Percentiles rank a stretch among this genome's conserved stretches.
These are phyloP conservation scores for Labeo calbasu DNA, from an alignment of 2,797 vertebrate species.

Conservation along the genomic window DNA sequence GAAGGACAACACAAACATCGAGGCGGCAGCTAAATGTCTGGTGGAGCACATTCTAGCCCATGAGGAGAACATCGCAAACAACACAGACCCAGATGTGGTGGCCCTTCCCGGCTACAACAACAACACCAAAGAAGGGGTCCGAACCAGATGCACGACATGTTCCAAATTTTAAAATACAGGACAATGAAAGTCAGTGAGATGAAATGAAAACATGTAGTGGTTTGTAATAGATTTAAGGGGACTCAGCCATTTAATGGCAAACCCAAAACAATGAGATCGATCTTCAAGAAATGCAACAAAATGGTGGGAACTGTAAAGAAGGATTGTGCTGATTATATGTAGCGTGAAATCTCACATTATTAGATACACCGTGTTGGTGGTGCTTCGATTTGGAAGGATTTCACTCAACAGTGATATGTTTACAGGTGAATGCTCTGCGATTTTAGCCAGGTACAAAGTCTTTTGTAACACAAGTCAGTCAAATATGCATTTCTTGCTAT, in stretches of 20 bases:
- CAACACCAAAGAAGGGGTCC: constrained; percentile 63
- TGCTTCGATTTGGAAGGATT: not conserved
- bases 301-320: constrained; percentile 5
- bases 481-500: not conserved
- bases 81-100: constrained; percentile 69
- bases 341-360: constrained; percentile 23
- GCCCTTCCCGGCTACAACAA: constrained; percentile 70
- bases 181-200: not conserved
- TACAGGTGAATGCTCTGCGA: not conserved
- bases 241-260: not conserved
- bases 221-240: constrained; percentile 1
- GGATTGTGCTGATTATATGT: constrained; percentile 19
- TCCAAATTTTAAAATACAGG: constrained; percentile 63
- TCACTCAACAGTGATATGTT: constrained; percentile 3
- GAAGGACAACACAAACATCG: constrained; percentile 82
- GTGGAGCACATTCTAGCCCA: constrained; percentile 80
- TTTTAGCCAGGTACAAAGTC: constrained; percentile 1
- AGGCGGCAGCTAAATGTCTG: constrained; percentile 75
- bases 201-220: not conserved
- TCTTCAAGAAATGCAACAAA: constrained; percentile 12
- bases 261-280: constrained; percentile 2
- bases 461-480: not conserved
- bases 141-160: constrained; percentile 68
- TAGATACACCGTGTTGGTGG: not conserved
- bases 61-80: constrained; percentile 67